These are phyloP conservation scores for Steinernema feltiae DNA, from an alignment of 1,140 invertebrate species.

Conservation along the genomic window DNA sequence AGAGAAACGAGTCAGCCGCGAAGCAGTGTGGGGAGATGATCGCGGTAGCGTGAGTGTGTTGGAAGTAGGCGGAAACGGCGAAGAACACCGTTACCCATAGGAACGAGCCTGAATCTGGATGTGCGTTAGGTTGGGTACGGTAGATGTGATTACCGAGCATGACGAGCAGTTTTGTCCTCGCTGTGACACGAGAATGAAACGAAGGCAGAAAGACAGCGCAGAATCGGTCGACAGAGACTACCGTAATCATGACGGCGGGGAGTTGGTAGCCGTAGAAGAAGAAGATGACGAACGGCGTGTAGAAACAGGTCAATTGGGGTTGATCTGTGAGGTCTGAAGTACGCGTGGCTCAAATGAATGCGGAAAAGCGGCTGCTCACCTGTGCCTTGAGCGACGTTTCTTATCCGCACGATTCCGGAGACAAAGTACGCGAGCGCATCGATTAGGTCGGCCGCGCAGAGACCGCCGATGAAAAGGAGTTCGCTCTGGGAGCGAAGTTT, in stretches of 20 bases:
- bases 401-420: not conserved
- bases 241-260: not conserved
- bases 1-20: not conserved
- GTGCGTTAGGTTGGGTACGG: too few relatives aligned
- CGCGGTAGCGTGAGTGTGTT: not conserved
- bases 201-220: not conserved
- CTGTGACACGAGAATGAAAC: not conserved
- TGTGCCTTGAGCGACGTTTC: not conserved
- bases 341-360: not conserved
- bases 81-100: not conserved
- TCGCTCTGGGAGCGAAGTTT: not conserved
- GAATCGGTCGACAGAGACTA: not conserved
- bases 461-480: not conserved
- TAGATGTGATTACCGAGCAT: not conserved
- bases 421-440: not conserved
- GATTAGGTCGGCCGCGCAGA: not conserved
- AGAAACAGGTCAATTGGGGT: not conserved
- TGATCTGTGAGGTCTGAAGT: not conserved
- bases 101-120: not conserved
- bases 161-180: not conserved
- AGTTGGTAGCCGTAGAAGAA: not conserved
- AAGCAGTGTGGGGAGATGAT: not conserved
- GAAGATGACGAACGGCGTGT: not conserved
- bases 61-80: not conserved
- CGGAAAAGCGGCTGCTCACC: not conserved